Conservation (phyloP, 2,888 invertebrate genomes). For the Pollenia amentaria region DNA sequence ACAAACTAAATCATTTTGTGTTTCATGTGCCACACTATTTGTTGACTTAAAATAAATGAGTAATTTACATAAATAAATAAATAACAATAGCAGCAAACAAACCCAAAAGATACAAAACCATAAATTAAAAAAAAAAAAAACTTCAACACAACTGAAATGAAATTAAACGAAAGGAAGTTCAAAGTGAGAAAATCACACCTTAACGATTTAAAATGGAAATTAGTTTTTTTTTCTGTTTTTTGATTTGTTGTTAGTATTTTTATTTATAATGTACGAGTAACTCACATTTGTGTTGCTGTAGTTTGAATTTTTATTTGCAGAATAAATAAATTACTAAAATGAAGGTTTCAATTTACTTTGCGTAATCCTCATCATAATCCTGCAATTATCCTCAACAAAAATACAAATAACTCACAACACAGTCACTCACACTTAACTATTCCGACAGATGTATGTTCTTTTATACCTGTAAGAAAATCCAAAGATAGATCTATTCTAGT, state of each 20-base stretch:
- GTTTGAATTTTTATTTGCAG: constrained; percentile 65
- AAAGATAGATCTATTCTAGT: constrained; percentile 37
- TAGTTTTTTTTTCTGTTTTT: constrained; percentile 39
- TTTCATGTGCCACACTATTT: constrained; percentile 37
- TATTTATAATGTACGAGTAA: background rate
- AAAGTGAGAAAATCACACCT: constrained; percentile 73
- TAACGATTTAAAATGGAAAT: constrained; percentile 68
- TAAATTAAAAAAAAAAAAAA: constrained; percentile 61
- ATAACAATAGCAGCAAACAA: constrained; percentile 77
- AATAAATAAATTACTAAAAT: constrained; percentile 75
- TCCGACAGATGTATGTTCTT: background rate
- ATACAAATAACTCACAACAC: constrained; percentile 44
- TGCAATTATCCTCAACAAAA: constrained; percentile 78
- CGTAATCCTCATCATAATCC: constrained; percentile 76
- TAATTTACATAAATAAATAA: constrained; percentile 83
- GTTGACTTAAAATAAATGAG: constrained; percentile 55
- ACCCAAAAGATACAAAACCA: constrained; percentile 61
- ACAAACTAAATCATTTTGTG: constrained; percentile 76
- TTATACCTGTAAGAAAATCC: constrained; percentile 35
- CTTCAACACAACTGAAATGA: constrained; percentile 25
- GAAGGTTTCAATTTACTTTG: constrained; percentile 73
- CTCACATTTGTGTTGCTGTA: constrained; percentile 5
- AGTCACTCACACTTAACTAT: constrained; percentile 51
- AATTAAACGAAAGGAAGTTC: constrained; percentile 51
- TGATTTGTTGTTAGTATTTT: constrained; percentile 24